phyloP scores from a whole-genome alignment of 2,888 invertebrate species.

The Pristionchus fissidentatus region DNA sequence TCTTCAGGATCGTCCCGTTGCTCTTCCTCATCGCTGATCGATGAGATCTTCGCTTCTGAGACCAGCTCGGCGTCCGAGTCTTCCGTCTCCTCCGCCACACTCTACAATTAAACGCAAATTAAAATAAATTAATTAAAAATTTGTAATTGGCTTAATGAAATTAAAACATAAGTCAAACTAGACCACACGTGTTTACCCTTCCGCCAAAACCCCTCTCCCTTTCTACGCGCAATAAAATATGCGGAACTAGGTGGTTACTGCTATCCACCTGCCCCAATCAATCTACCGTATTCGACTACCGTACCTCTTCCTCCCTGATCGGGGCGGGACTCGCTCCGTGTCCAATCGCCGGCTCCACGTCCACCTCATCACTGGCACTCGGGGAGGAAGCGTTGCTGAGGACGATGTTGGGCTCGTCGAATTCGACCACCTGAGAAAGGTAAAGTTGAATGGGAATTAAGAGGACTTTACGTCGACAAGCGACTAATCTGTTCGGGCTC shows the following conservation, averaged over 20 bases:
- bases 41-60: conserved; percentile 47
- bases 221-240: too few species aligned
- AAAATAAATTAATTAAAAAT: too few species aligned
- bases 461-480: too few species aligned
- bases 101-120: background rate
- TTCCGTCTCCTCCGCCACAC: conserved; percentile 30
- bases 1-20: conserved; percentile 30
- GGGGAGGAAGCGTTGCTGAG: conserved; percentile 29
- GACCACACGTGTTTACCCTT: too few species aligned
- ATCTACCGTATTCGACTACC: background rate
- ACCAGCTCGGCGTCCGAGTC: conserved; percentile 46
- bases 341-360: conserved; percentile 1
- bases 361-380: background rate
- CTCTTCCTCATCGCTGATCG: conserved; percentile 46
- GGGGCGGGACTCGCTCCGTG: conserved; percentile 2
- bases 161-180: too few species aligned
- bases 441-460: too few species aligned
- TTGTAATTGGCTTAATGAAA: too few species aligned
- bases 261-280: too few species aligned
- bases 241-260: too few species aligned
- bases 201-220: too few species aligned
- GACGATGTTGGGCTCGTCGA: conserved; percentile 45
- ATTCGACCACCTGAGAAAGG: conserved; percentile 35
- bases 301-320: conserved; percentile 13
- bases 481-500: too few species aligned